phyloP scores from a whole-genome alignment of 2,888 invertebrate genomes.

The Acronicta psi region DNA sequence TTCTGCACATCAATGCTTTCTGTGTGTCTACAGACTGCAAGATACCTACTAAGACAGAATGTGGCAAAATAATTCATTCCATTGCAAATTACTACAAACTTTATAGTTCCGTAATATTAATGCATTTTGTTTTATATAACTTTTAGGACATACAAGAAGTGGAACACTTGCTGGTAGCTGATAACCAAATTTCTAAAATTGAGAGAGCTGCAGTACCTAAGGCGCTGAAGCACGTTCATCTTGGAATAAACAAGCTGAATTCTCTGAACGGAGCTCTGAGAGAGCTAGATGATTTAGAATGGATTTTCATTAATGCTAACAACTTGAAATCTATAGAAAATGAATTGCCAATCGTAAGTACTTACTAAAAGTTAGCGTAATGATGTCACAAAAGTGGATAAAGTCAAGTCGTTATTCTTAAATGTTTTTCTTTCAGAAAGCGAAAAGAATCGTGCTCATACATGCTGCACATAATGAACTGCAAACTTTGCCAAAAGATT shows the following conservation, averaged over 20 bases:
- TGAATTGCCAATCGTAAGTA: conserved; percentile 91
- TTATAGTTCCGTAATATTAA: too few species aligned
- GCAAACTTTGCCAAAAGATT: conserved; percentile 91
- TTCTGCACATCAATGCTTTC: too few species aligned
- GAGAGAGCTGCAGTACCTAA: conserved; percentile 92
- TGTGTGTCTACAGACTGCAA: too few species aligned
- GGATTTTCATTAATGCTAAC: conserved; percentile 94
- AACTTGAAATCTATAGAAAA: conserved; percentile 92
- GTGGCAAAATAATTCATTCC: neutral
- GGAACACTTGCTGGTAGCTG: conserved; percentile 92
- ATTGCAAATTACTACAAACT: too few species aligned
- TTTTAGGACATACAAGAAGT: conserved; percentile 88
- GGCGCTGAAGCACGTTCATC: conserved; percentile 91
- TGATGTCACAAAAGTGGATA: too few species aligned
- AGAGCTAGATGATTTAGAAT: conserved; percentile 92
- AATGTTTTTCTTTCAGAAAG: conserved; percentile 75
- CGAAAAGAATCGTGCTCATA: conserved; percentile 91
- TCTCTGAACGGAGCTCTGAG: conserved; percentile 94
- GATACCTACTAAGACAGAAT: neutral
- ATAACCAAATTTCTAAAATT: conserved; percentile 92
- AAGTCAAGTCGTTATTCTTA: neutral
- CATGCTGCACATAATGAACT: conserved; percentile 93
- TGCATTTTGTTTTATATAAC: neutral
- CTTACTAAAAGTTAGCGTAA: neutral
- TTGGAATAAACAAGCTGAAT: conserved; percentile 93